Evolutionary conservation across 2,113 vertebrate species (phyloP).

Genomic region (Hylia prasina): DNA sequence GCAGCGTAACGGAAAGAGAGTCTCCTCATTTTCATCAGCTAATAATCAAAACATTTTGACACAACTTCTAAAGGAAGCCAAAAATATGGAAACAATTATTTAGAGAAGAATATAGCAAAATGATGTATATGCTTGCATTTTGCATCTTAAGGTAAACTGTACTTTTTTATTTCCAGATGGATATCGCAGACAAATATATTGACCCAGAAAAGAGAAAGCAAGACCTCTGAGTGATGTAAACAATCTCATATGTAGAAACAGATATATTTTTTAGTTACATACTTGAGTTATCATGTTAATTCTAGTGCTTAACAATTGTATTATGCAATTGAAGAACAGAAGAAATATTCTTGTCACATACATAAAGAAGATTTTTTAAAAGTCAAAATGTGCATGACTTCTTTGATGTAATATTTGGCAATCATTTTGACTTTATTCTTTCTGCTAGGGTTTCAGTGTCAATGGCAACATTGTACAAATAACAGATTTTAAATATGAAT

Average conservation of each 20-base stretch:
- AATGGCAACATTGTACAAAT: background rate
- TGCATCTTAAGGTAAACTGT: slow-evolving; percentile 56
- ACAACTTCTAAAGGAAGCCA: slow-evolving; percentile 59
- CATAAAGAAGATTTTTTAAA: background rate
- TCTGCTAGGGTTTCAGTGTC: slow-evolving; percentile 3
- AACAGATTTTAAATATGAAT: background rate
- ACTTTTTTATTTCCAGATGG: slow-evolving; percentile 40
- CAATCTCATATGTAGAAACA: background rate
- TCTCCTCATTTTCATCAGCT: slow-evolving; percentile 70
- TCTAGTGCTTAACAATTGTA: background rate
- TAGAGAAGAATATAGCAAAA: slow-evolving; percentile 58
- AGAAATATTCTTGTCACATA: slow-evolving; percentile 1
- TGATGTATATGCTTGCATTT: slow-evolving; percentile 51
- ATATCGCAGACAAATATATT: background rate
- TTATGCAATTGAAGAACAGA: slow-evolving; percentile 6
- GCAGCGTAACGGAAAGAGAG: slow-evolving; percentile 29
- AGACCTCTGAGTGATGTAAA: background rate
- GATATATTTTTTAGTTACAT: background rate
- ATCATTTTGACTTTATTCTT: background rate
- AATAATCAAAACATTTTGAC: slow-evolving; percentile 75
- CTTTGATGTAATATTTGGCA: background rate
- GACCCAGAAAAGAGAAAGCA: background rate
- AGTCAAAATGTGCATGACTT: background rate
- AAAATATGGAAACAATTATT: slow-evolving; percentile 74
- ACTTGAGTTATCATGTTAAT: background rate